Percentiles rank a stretch among this genome's conserved stretches.
Conservation (phyloP, 2,888 invertebrate genomes). For the Pasiphila rectangulata region DNA sequence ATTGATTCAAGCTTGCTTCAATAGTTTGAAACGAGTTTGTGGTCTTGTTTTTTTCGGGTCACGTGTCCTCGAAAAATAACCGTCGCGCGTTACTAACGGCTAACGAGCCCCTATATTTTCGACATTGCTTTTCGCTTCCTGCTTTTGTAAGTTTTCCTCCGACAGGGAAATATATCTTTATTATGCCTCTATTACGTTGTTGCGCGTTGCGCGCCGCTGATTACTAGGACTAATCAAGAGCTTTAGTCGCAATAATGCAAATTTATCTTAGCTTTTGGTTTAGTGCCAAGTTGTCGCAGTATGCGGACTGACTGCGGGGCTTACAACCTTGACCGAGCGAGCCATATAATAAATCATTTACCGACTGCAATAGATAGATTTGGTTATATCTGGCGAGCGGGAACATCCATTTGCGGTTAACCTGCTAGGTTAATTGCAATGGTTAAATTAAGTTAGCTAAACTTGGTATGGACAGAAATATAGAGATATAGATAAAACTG, state of each 20-base stretch:
- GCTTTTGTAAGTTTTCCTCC: conserved; percentile 33
- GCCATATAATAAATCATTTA: conserved; percentile 48
- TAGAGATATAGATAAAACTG: too few species aligned
- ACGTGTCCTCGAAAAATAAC: conserved; percentile 74
- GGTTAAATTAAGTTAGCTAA: too few species aligned
- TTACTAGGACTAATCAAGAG: conserved; percentile 8
- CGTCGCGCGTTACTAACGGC: conserved; percentile 62
- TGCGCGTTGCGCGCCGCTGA: not conserved
- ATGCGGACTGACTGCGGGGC: conserved; percentile 59
- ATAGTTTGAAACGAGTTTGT: conserved; percentile 56
- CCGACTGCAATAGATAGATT: conserved; percentile 42
- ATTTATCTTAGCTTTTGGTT: conserved; percentile 51
- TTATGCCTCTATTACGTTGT: conserved; percentile 10
- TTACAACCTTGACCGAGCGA: conserved; percentile 71
- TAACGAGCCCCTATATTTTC: conserved; percentile 54
- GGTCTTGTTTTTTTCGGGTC: conserved; percentile 56
- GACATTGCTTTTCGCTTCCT: conserved; percentile 33
- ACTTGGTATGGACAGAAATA: too few species aligned
- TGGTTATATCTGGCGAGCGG: conserved; percentile 26
- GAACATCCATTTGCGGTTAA: not conserved
- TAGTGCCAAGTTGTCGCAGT: conserved; percentile 61
- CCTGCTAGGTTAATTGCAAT: not conserved
- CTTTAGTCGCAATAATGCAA: conserved; percentile 20
- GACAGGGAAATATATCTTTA: conserved; percentile 30
- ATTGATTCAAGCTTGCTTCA: conserved; percentile 39